Percentiles rank a stretch among this genome's conserved stretches.
Conservation (phyloP, 2,888 invertebrate species). For the Hydrotaea cyrtoneurina region DNA sequence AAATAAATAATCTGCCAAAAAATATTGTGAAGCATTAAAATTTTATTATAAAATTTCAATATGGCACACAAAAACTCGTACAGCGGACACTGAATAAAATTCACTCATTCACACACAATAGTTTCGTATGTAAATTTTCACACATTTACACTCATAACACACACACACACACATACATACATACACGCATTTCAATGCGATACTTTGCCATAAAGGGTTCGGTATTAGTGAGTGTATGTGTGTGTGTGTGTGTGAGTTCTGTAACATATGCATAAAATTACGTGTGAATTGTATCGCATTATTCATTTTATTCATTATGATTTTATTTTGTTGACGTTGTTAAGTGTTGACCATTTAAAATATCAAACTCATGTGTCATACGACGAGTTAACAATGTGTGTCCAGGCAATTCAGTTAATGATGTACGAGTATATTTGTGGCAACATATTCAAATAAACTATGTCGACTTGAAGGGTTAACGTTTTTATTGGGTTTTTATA, state of each 20-base stretch:
- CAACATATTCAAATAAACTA: no score
- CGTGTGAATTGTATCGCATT: slow-evolving; percentile 60
- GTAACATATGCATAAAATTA: slow-evolving; percentile 54
- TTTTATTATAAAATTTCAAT: slow-evolving; percentile 14
- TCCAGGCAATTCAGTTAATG: no score
- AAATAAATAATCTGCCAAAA: background rate
- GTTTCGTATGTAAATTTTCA: slow-evolving; percentile 6
- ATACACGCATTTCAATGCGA: background rate
- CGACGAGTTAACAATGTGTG: background rate
- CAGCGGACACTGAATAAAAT: background rate
- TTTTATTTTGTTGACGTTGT: slow-evolving; percentile 44
- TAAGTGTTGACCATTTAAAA: slow-evolving; percentile 61
- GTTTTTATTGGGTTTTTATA: no score
- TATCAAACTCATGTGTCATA: slow-evolving; percentile 50
- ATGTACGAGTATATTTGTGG: no score
- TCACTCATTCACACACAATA: background rate
- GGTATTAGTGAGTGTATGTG: background rate
- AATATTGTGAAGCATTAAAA: slow-evolving; percentile 27
- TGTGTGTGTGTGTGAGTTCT: background rate
- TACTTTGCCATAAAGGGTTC: background rate
- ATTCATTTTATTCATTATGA: slow-evolving; percentile 33
- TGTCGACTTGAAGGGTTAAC: no score
- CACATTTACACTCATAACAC: background rate
- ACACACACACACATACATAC: background rate
- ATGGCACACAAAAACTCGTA: background rate